These are phyloP conservation scores for Tromatobia lineatoria DNA, from an alignment of 2,888 invertebrate genomes.

Conservation along the genomic window DNA sequence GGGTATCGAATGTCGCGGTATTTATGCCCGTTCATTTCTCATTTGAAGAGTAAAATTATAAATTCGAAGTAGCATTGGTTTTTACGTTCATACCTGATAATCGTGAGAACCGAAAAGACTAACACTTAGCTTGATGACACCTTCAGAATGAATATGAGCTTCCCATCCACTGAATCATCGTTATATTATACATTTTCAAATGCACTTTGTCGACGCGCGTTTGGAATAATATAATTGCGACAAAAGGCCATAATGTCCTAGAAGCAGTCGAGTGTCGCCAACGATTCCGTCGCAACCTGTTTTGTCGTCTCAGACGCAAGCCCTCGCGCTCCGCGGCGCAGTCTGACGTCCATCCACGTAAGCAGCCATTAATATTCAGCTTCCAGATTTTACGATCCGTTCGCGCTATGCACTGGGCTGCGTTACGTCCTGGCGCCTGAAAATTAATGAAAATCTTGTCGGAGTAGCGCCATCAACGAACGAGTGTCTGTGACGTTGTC, in stretches of 20 bases:
- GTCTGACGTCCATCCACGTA: conserved; percentile 52
- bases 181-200: conserved; percentile 26
- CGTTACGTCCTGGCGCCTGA: conserved; percentile 59
- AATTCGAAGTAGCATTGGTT: conserved; percentile 27
- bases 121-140: conserved; percentile 41
- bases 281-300: conserved; percentile 15
- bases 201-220: not conserved
- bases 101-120: conserved; percentile 16
- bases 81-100: not conserved
- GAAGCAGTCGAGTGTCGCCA: conserved; percentile 22
- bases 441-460: conserved; percentile 69
- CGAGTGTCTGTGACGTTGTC: conserved; percentile 41
- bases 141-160: conserved; percentile 34
- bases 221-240: conserved; percentile 31
- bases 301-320: not conserved
- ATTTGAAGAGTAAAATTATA: conserved; percentile 26
- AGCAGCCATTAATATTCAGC: conserved; percentile 74
- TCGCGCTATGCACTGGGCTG: conserved; percentile 24
- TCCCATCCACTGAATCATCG: conserved; percentile 8
- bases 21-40: conserved; percentile 48
- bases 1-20: conserved; percentile 27
- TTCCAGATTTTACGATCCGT: conserved; percentile 68
- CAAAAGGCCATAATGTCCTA: conserved; percentile 23
- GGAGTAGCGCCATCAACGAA: conserved; percentile 51
- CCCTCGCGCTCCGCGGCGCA: conserved; percentile 6